Evolutionary conservation across 2,888 invertebrate genomes (phyloP), one percentile per base, ranked within the genome.

Genomic region (Archips crataeganus): DNA sequence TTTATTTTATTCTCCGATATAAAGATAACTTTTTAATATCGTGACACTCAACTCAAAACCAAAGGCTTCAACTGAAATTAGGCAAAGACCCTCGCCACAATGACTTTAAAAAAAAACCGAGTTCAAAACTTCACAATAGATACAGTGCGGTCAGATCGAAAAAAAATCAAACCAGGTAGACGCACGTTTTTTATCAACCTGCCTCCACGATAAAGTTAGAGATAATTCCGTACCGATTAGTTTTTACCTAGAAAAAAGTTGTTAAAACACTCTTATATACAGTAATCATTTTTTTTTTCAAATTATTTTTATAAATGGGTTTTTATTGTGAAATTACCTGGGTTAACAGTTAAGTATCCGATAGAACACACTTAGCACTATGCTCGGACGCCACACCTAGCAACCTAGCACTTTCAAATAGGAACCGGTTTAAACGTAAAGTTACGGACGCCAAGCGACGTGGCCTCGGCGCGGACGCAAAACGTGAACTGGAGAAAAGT

Each of bases 361-460:
- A 73, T 49, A 68, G 63, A 57, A 72, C 68, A 76, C 75, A 74
- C 72, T 73, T 47, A 68, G 36, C 72, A 73, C 72, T 72, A 32
- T 23, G 60, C 66, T 67, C 23, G 54, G 57, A 66, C 60, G 73
- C 90, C 92, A 89, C 92, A 91, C 93, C 92, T 92, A 85, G 81
- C 89, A 93, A 91, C 93, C 92, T 92, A 85, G 81, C 89, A 93
- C 93, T 93, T 93, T 92, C 90, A 84, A 69, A 74, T 69, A 59
- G 15, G 47, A 91, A 92, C 91, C 93, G 91, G 93, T 91, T 49
- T 86, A 80, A 83, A 87, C 93, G 92, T 90, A 92, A 92, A 92
- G 92, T 92, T 93, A 89, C 78, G 71, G 76, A 76, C 77, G 77
- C 79, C 76, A 76, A 83, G 79, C 83, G 80, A 77, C 77, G 83